Conservation (phyloP, 2,113 vertebrate genomes). For the Oreotrochilus melanogaster region DNA sequence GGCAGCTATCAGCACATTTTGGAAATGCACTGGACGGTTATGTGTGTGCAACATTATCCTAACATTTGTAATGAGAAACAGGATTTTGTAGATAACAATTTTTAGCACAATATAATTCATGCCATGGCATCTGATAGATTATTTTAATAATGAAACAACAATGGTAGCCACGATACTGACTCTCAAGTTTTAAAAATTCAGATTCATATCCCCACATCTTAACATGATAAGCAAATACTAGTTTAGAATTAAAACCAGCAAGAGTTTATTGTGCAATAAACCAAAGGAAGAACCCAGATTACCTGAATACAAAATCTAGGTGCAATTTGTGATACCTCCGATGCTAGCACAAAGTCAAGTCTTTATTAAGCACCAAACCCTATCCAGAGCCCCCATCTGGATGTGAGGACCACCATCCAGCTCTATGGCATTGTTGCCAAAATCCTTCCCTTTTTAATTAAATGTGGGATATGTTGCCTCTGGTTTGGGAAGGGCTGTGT, state of each 20-base stretch:
- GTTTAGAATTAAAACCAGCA: background rate
- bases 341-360: background rate
- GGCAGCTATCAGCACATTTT: background rate
- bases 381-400: background rate
- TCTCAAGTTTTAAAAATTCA: background rate
- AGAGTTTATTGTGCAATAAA: background rate
- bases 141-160: background rate
- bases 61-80: background rate
- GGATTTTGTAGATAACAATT: background rate
- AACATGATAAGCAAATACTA: background rate
- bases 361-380: background rate
- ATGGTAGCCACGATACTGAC: fast-evolving
- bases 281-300: background rate
- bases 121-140: background rate
- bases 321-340: background rate
- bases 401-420: background rate
- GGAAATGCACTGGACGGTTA: background rate
- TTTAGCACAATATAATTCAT: background rate
- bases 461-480: background rate
- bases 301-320: background rate
- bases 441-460: slow-evolving; percentile 2
- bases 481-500: slow-evolving; percentile 37
- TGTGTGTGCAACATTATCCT: background rate
- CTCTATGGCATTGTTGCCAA: background rate
- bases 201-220: background rate